A percentile compares a stretch with the other conserved stretches of the same genome.
Conservation (phyloP, 2,113 vertebrate species). For the Azemiops feae region DNA sequence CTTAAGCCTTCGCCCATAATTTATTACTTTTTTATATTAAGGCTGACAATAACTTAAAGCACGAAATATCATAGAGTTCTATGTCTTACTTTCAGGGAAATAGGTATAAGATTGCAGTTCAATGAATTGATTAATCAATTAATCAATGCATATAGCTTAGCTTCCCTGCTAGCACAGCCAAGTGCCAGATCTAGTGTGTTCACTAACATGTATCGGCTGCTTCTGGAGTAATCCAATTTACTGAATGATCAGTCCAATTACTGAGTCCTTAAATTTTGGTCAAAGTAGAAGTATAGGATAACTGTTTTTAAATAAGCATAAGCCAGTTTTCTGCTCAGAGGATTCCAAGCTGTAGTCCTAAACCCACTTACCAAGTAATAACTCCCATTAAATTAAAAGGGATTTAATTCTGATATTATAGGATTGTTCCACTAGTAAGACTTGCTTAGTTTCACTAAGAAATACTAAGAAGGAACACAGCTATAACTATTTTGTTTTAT, state of each 20-base stretch:
- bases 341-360: not conserved
- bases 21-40: not conserved
- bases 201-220: not conserved
- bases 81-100: not conserved
- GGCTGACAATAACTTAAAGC: not conserved
- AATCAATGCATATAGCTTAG: not conserved
- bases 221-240: not conserved
- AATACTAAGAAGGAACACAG: not conserved
- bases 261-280: not conserved
- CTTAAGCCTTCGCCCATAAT: not conserved
- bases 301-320: not conserved
- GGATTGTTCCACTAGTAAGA: not conserved
- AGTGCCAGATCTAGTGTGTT: not conserved
- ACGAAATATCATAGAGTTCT: not conserved
- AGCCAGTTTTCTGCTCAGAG: not conserved
- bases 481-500: not conserved
- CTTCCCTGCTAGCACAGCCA: not conserved
- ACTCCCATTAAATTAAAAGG: not conserved
- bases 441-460: not conserved
- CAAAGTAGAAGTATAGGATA: not conserved
- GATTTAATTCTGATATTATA: not conserved
- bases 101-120: too few species aligned
- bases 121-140: not conserved
- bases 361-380: not conserved
- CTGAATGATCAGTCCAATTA: not conserved